These are phyloP conservation scores for Pissodes strobi DNA, from an alignment of 1,140 invertebrate species.

Conservation along the genomic window DNA sequence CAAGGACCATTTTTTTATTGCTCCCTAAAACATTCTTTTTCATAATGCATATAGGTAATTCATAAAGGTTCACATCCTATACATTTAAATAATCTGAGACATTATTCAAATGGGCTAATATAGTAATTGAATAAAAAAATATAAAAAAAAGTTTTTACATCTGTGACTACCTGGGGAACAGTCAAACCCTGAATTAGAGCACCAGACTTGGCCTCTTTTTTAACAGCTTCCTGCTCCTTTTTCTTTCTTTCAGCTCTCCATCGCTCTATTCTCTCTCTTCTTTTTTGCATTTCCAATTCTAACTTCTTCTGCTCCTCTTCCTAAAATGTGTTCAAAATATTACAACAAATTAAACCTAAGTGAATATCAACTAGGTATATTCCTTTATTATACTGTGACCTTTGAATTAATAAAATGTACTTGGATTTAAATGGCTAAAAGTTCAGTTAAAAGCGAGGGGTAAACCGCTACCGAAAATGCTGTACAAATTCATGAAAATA, in stretches of 20 bases:
- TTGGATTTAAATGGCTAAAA: not conserved
- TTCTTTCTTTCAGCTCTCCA: slow-evolving; percentile 89
- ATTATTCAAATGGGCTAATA: too few species aligned
- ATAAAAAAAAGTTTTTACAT: not conserved
- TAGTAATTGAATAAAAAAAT: too few species aligned
- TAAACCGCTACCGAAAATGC: too few species aligned
- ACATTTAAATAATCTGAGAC: too few species aligned
- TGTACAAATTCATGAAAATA: too few species aligned
- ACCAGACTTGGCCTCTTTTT: slow-evolving; percentile 71
- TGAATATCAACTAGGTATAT: not conserved
- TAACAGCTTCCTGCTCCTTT: slow-evolving; percentile 77
- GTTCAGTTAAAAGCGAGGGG: too few species aligned
- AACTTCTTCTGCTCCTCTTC: slow-evolving; percentile 87
- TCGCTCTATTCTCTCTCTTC: slow-evolving; percentile 89
- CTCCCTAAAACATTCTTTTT: slow-evolving; percentile 29
- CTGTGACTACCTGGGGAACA: slow-evolving; percentile 47
- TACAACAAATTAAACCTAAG: not conserved
- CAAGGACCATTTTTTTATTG: slow-evolving; percentile 88
- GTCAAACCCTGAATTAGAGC: slow-evolving; percentile 60
- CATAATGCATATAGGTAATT: not conserved
- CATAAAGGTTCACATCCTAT: not conserved
- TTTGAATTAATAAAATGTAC: not conserved
- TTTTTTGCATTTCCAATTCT: slow-evolving; percentile 95
- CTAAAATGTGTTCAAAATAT: slow-evolving; percentile 54
- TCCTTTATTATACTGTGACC: not conserved